phyloP scores from a whole-genome alignment of 2,113 vertebrate species.

The Pseudopodoces humilis region DNA sequence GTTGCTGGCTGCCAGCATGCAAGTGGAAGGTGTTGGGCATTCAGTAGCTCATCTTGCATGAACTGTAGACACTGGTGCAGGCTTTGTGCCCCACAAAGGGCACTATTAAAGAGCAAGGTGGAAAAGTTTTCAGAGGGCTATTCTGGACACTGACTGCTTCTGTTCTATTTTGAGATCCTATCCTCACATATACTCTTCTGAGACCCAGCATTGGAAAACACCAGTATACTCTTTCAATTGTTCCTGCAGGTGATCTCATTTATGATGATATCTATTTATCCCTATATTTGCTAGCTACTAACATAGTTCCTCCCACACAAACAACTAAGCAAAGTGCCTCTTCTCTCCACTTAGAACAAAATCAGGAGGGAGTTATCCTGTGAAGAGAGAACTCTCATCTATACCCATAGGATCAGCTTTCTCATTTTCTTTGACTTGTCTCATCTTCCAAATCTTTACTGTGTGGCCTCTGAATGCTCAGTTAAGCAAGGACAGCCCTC shows the following conservation, averaged over 20 bases:
- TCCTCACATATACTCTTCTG: neutral
- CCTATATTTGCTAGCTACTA: neutral
- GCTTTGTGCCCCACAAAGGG: neutral
- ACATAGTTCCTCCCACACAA: constrained; percentile 24
- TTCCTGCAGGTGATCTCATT: constrained; percentile 1
- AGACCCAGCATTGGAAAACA: neutral
- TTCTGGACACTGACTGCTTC: neutral
- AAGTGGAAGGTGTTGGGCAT: neutral
- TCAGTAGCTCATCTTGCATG: neutral
- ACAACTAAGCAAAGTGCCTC: neutral
- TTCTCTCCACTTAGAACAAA: neutral
- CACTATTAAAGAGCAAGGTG: neutral
- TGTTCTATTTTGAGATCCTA: constrained; percentile 7
- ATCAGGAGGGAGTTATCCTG: neutral
- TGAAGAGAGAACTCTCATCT: neutral
- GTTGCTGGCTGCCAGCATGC: neutral
- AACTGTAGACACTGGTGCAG: neutral
- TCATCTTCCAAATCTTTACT: neutral
- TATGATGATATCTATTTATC: neutral
- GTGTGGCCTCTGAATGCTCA: neutral
- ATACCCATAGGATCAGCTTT: neutral
- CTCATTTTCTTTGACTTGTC: neutral
- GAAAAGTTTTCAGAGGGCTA: neutral
- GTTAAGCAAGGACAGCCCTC: neutral
- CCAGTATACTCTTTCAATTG: neutral